Evolutionary conservation across 30 jellyfish, hydroid and myxozoan genomes (phyloP).

Genomic region (Cassiopea andromeda): DNA sequence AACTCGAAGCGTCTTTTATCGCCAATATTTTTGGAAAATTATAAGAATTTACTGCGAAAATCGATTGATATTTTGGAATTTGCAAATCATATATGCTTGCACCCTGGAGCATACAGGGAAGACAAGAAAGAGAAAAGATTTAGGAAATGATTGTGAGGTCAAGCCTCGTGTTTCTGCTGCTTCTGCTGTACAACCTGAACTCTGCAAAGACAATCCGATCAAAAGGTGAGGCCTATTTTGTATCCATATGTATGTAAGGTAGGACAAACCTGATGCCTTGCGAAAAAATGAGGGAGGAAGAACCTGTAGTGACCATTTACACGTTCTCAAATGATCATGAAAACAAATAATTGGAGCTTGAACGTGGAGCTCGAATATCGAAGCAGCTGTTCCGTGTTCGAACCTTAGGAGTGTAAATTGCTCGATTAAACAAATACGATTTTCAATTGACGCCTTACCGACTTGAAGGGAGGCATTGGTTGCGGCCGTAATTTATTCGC

Average conservation of each 20-base stretch:
- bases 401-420: too few relatives aligned
- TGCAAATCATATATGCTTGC: constrained; percentile 20
- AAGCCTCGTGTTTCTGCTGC: constrained; percentile 18
- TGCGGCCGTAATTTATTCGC: too few relatives aligned
- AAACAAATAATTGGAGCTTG: too few relatives aligned
- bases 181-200: constrained; percentile 37
- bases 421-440: too few relatives aligned
- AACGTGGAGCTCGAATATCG: too few relatives aligned
- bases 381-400: too few relatives aligned
- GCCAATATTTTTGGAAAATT: constrained; percentile 20
- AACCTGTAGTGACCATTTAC: too few relatives aligned
- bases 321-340: too few relatives aligned
- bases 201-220: constrained; percentile 43
- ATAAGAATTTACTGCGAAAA: not conserved
- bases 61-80: constrained; percentile 13
- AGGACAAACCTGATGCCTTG: not conserved
- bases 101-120: constrained; percentile 50
- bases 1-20: constrained; percentile 47
- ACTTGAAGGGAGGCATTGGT: too few relatives aligned
- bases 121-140: constrained; percentile 11
- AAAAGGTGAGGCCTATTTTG: constrained; percentile 19
- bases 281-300: too few relatives aligned
- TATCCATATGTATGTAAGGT: not conserved
- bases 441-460: too few relatives aligned
- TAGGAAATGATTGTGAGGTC: constrained; percentile 15